Evolutionary conservation across 2,888 invertebrate genomes (phyloP).

Genomic region (Mesorhabditis belari): DNA sequence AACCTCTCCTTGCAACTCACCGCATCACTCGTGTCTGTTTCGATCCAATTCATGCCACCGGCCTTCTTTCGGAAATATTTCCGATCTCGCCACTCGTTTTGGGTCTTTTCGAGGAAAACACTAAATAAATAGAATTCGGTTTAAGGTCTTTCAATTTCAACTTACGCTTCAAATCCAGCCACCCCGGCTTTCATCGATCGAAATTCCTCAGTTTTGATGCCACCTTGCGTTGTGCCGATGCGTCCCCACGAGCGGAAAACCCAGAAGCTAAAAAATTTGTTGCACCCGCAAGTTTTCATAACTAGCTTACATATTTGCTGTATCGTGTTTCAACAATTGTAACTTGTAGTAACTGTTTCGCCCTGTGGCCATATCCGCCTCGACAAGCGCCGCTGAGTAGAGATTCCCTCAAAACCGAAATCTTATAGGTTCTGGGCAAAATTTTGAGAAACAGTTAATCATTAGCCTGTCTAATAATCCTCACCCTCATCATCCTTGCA

Average conservation of each 20-base stretch:
- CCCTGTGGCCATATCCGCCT: conserved; percentile 75
- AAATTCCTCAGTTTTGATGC: conserved; percentile 52
- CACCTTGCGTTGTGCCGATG: conserved; percentile 86
- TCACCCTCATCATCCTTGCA: conserved; percentile 23
- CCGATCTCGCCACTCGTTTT: conserved; percentile 71
- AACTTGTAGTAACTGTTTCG: conserved; percentile 91
- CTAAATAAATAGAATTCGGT: conserved; percentile 11
- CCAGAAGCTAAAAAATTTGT: conserved; percentile 60
- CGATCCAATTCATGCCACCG: conserved; percentile 74
- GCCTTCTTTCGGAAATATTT: conserved; percentile 68
- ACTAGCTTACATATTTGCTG: neutral
- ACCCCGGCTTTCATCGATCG: conserved; percentile 39
- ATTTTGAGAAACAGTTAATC: neutral
- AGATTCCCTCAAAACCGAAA: conserved; percentile 15
- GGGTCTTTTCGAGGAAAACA: conserved; percentile 72
- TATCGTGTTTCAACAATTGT: conserved; percentile 77
- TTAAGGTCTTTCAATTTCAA: neutral
- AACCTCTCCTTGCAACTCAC: no score
- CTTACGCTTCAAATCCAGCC: conserved; percentile 27
- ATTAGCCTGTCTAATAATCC: neutral
- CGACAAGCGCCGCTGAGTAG: conserved; percentile 33
- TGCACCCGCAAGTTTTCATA: neutral
- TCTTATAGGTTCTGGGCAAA: neutral
- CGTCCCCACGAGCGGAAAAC: conserved; percentile 90
- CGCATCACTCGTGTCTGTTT: conserved; percentile 70